These are phyloP conservation scores for Todiramphus saurophagus DNA, from an alignment of 2,113 vertebrate genomes.

Conservation along the genomic window DNA sequence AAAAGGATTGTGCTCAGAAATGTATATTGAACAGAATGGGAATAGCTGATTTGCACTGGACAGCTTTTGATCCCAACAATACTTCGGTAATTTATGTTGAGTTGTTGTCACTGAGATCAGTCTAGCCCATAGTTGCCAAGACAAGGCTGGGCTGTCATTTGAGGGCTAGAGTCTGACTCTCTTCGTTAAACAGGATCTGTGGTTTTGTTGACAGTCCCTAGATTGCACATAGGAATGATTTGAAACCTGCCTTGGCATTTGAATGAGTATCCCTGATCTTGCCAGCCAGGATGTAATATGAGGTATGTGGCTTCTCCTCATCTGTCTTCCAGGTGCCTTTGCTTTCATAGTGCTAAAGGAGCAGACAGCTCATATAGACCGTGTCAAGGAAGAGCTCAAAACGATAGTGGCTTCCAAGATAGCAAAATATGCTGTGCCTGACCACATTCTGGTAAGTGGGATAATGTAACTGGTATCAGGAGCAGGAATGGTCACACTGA, in stretches of 20 bases:
- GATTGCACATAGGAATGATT: rapidly evolving
- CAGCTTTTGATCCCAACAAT: background rate
- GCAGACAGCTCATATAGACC: background rate
- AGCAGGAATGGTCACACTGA: background rate
- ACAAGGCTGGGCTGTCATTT: background rate
- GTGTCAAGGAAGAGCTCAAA: constrained; percentile 79
- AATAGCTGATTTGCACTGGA: background rate
- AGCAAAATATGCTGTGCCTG: constrained; percentile 90
- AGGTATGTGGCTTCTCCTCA: background rate
- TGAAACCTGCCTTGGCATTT: background rate
- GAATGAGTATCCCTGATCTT: background rate
- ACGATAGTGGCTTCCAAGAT: constrained; percentile 82
- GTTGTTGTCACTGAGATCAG: background rate
- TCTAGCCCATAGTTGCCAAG: background rate
- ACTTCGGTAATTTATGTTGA: background rate
- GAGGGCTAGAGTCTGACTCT: background rate
- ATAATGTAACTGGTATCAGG: background rate
- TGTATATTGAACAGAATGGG: background rate
- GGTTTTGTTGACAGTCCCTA: background rate
- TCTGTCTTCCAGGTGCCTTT: constrained; percentile 81
- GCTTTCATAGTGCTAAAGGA: constrained; percentile 90
- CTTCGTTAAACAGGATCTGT: background rate
- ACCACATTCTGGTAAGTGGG: constrained; percentile 87
- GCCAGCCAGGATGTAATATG: background rate
- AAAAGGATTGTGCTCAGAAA: background rate